Conservation (phyloP, 2,888 invertebrate species). For the Orthonevra nobilis region DNA sequence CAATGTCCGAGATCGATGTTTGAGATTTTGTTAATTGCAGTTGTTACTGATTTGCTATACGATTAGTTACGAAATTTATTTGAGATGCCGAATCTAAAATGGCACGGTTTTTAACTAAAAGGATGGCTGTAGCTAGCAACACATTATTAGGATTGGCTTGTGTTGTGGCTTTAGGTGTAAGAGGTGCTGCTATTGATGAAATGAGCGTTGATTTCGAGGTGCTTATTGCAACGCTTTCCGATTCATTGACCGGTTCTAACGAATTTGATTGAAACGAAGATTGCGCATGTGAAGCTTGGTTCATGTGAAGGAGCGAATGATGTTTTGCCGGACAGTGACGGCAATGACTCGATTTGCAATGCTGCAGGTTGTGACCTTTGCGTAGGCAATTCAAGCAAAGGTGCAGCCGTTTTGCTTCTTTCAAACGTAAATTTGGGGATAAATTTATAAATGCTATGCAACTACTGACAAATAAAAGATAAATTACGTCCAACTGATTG, state of each 20-base stretch:
- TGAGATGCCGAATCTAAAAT: slow-evolving; percentile 51
- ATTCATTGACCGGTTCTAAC: slow-evolving; percentile 3
- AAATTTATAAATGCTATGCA: slow-evolving; percentile 24
- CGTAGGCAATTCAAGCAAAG: slow-evolving; percentile 66
- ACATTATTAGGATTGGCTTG: slow-evolving; percentile 24
- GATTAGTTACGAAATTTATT: slow-evolving; percentile 31
- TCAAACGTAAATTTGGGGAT: slow-evolving; percentile 23
- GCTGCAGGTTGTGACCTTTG: slow-evolving; percentile 45
- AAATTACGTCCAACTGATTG: slow-evolving; percentile 4
- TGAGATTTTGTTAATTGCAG: slow-evolving; percentile 25
- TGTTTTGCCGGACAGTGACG: slow-evolving; percentile 52
- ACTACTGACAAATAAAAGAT: slow-evolving; percentile 18
- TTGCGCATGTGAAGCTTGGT: background rate
- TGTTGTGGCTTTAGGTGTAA: background rate
- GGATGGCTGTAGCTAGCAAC: slow-evolving; percentile 36
- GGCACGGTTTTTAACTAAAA: slow-evolving; percentile 55
- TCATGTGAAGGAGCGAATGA: slow-evolving; percentile 56
- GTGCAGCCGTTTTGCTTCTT: slow-evolving; percentile 32
- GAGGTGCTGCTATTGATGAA: slow-evolving; percentile 7
- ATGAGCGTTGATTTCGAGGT: slow-evolving; percentile 16
- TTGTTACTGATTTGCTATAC: slow-evolving; percentile 51
- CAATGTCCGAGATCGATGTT: slow-evolving; percentile 45
- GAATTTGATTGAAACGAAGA: background rate
- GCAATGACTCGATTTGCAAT: slow-evolving; percentile 57
- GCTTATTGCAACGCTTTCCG: background rate